phyloP scores from a whole-genome alignment of 2,797 vertebrate species.

The Trichosurus vulpecula region DNA sequence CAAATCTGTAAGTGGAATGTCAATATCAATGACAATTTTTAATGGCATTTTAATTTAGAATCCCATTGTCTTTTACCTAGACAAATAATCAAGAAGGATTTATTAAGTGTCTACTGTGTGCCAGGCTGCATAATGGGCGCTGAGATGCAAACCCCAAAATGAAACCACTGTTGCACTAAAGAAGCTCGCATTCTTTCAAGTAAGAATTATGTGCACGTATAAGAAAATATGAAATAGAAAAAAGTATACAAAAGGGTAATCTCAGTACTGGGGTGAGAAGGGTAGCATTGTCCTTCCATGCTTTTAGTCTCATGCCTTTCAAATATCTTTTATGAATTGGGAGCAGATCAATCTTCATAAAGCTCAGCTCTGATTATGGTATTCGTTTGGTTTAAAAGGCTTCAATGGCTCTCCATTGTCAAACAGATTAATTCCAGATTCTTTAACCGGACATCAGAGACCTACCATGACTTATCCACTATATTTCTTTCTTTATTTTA shows the following conservation, averaged over 20 bases:
- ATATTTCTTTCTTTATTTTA: background rate
- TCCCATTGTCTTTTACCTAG: background rate
- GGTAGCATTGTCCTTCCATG: background rate
- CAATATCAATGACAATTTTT: background rate
- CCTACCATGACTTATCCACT: background rate
- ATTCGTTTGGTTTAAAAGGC: background rate
- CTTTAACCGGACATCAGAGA: background rate
- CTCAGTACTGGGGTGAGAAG: background rate
- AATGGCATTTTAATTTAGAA: background rate
- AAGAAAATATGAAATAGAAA: background rate
- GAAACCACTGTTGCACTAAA: background rate
- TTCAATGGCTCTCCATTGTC: background rate
- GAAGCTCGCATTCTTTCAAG: background rate
- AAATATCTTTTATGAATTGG: background rate
- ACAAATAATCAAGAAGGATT: background rate
- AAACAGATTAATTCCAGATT: background rate
- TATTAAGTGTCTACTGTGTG: background rate
- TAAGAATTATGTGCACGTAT: background rate
- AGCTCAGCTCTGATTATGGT: background rate
- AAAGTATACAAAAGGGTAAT: background rate
- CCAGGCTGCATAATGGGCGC: background rate
- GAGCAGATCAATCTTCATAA: background rate
- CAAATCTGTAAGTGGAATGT: background rate
- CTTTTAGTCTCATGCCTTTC: background rate
- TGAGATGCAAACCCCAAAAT: background rate